phyloP scores from a whole-genome alignment of 2,888 invertebrate genomes.

The Thelaira solivaga region DNA sequence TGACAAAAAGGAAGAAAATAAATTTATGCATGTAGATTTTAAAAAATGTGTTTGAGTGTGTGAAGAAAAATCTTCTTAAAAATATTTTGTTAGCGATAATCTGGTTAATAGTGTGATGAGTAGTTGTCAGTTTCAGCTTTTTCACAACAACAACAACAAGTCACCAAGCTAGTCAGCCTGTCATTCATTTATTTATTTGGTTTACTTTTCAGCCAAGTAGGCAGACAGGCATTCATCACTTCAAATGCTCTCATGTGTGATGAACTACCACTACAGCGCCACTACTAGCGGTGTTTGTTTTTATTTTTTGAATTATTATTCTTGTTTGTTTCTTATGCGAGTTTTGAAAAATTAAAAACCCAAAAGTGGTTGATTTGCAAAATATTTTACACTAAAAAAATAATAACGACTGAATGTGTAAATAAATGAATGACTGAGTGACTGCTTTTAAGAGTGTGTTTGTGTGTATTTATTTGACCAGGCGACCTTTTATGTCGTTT shows the following conservation, averaged over 20 bases:
- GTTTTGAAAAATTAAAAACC: conserved; percentile 14
- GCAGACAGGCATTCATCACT: conserved; percentile 35
- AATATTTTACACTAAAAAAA: conserved; percentile 32
- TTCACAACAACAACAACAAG: background rate
- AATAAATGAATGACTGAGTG: conserved; percentile 11
- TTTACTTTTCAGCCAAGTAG: conserved; percentile 24
- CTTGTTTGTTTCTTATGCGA: conserved; percentile 3
- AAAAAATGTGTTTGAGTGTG: background rate
- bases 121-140: conserved; percentile 27
- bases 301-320: conserved; percentile 2
- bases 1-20: conserved; percentile 4
- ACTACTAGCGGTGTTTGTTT: no score
- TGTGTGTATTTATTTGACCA: conserved; percentile 44
- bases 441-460: background rate
- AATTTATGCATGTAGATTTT: background rate
- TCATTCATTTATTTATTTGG: background rate
- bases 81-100: conserved; percentile 48
- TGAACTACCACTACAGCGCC: no score
- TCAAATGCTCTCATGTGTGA: no score
- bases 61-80: conserved; percentile 25
- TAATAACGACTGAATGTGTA: background rate
- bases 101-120: conserved; percentile 57
- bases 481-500: conserved; percentile 48
- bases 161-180: background rate
- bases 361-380: conserved; percentile 57